Base-by-base conservation (phyloP, 2,888 invertebrate species). In the Atethmia centrago region DNA sequence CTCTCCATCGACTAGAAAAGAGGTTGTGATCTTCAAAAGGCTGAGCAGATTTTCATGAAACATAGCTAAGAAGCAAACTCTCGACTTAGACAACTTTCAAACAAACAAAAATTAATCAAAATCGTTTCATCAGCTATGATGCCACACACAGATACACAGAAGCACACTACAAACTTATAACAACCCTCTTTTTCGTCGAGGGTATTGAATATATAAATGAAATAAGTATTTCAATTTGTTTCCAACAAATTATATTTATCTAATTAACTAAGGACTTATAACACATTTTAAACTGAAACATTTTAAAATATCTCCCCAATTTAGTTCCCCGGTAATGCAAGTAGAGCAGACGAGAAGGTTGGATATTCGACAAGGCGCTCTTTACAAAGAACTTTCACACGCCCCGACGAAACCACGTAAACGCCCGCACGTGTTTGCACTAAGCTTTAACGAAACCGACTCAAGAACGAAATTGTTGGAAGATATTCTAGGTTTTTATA, bases 371-470 rank as follows among this genome's bases (percentile, higher is more conserved):
- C 84, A 83, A 84, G 84, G 84, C 83, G 90, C 81, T 86, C 81
- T 85, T 83, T 80, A 85, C 86, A 89, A 89, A 86, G 86, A 88
- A 89, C 74, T 86, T 89, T 87, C 88, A 81, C 88, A 87, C 87
- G 87, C 73, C 70, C 76, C 83, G 77, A 61, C 74, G 80, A 77
- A 78, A 80, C 77, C 75, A 80, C 75, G 81, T 78, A 83, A 83
- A 83, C 82, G 82, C 69, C 76, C 73, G 71, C 71, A 79, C 79
- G 77, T 81, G 78, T 83, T 87, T 86, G 79, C 80, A 63, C 79
- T 87, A 83, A 87, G 84, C 85, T 81, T 82, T 79, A 79, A 77
- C 78, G 76, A 76, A 79, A 79, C 78, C 76, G 77, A 85, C 80
- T 75, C 71, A 69, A 71, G 70, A 71, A 80, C 72, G 74, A 81